These are phyloP conservation scores for Periophthalmus modestus DNA, from an alignment of 2,113 vertebrate genomes.

Conservation along the genomic window DNA sequence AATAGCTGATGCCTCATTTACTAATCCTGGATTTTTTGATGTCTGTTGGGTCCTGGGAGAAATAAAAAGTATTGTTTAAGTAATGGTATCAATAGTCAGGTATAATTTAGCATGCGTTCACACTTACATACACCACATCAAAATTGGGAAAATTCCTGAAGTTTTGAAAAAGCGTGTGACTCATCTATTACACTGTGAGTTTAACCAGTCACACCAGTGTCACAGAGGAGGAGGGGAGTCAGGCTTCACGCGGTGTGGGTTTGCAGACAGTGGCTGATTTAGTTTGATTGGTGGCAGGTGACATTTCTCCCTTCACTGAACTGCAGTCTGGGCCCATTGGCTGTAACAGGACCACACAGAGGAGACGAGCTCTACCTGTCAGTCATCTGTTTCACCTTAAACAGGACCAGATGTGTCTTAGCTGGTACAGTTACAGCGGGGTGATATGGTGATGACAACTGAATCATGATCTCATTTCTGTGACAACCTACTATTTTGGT, in stretches of 20 bases:
- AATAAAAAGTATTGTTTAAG: background rate
- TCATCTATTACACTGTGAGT: background rate
- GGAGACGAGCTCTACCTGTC: conserved; percentile 15
- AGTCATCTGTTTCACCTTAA: conserved; percentile 20
- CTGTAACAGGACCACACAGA: conserved; percentile 59
- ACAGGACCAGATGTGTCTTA: background rate
- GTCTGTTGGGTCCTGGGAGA: too few relatives aligned
- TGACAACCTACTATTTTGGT: too few relatives aligned
- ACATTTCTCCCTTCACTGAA: conserved; percentile 61
- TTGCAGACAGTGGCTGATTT: conserved; percentile 41
- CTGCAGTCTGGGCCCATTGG: conserved; percentile 37
- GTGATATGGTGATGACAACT: too few relatives aligned
- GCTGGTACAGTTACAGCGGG: background rate
- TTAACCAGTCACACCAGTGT: conserved; percentile 19
- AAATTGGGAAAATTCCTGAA: background rate
- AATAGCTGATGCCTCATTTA: too few relatives aligned
- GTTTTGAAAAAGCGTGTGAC: background rate
- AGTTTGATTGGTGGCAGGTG: conserved; percentile 46
- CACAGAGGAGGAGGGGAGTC: conserved; percentile 16
- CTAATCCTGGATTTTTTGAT: too few relatives aligned
- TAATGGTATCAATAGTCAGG: background rate
- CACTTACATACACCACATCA: too few relatives aligned
- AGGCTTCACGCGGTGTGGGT: conserved; percentile 14
- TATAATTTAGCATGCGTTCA: too few relatives aligned
- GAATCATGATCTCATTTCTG: too few relatives aligned